Percentiles rank a stretch among this genome's conserved stretches.
phyloP scores from a whole-genome alignment of 2,888 invertebrate species.

The Abrostola triplasia region DNA sequence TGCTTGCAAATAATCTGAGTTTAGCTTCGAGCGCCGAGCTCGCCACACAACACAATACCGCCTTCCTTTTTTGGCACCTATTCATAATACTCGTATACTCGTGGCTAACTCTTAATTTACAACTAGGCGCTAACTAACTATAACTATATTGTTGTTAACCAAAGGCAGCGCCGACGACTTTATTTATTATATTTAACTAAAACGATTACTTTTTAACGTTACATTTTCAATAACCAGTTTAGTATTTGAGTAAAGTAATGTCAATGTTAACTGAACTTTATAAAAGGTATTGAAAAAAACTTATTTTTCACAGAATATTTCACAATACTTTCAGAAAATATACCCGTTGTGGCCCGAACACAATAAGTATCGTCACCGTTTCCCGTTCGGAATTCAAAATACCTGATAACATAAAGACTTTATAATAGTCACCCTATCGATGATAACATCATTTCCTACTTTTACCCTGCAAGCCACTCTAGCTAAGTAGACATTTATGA shows the following conservation, averaged over 20 bases:
- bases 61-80: constrained; percentile 48
- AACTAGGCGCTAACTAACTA: constrained; percentile 53
- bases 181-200: constrained; percentile 17
- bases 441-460: constrained; percentile 50
- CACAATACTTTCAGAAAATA: constrained; percentile 32
- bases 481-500: constrained; percentile 57
- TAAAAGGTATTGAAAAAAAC: no score
- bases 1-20: constrained; percentile 64
- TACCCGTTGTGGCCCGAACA: constrained; percentile 23
- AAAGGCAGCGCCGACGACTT: constrained; percentile 23
- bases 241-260: no score
- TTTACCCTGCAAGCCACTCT: constrained; percentile 49
- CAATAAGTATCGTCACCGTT: constrained; percentile 29
- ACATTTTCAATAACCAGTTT: not conserved
- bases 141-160: constrained; percentile 5
- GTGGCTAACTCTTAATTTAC: constrained; percentile 42
- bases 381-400: constrained; percentile 42
- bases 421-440: constrained; percentile 45
- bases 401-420: constrained; percentile 43
- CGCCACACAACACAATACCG: constrained; percentile 32
- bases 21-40: constrained; percentile 40
- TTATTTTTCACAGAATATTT: no score
- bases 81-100: constrained; percentile 33
- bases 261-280: not conserved
- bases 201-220: constrained; percentile 13